Evolutionary conservation across 2,888 invertebrate genomes (phyloP), one percentile per base, ranked within the genome.

Genomic region (Meteorus cinctellus): DNA sequence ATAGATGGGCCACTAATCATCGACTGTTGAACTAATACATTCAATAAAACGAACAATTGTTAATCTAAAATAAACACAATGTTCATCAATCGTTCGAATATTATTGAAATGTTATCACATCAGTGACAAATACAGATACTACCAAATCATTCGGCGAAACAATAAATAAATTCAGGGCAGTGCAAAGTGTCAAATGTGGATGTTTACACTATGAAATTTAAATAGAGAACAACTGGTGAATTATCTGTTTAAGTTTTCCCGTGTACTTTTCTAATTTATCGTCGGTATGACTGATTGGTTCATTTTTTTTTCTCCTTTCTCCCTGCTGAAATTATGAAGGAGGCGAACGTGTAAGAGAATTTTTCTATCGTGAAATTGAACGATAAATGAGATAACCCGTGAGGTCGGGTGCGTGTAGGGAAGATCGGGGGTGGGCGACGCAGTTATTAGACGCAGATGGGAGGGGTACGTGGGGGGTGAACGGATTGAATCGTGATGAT

Each of bases 341-440:
- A 55, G 45, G 29, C 19, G 31, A 72, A 72, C 72, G 72, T 72
- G 48, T 45, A 34, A 62, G n/a, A 48, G 51, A 34, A 29, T 60
- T 73, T 73, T 73, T 73, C 65, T 81, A 84, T 84, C 82, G 80
- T 77, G 80, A 80, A 82, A 84, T 84, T 81, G 78, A 80, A 72
- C 78, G 83, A 84, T 84, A 85, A 62, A 81, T 76, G 68, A 80
- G 83, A 84, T 84, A 84, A 84, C 83, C 84, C 78, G 62, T 66
- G 72, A 72, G 77, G 80, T 73, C 72, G 72, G 48, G 48, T 60
- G 55, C 41, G 41, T 60, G 41, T 69, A 29, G n/a, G 12, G 51
- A 55, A 63, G 8, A 72, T 41, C 48, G 63, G 63, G 72, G 72
- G 45, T 63, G 72, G 55, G 29, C 29, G 14, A 36, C 16, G 29